These are phyloP conservation scores for Melospiza melodia DNA, from an alignment of 2,113 vertebrate genomes.

Conservation along the genomic window DNA sequence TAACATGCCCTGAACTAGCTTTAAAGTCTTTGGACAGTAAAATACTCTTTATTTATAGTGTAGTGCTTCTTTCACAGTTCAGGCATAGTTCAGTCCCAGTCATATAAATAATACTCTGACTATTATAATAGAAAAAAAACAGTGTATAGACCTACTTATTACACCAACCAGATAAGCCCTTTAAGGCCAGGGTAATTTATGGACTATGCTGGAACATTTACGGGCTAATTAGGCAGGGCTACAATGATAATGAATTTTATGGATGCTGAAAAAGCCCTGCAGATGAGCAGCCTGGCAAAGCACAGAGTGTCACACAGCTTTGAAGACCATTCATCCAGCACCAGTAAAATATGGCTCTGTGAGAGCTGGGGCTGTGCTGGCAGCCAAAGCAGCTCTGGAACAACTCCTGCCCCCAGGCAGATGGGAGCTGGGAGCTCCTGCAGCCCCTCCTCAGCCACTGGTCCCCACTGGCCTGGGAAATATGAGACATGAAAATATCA, in stretches of 20 bases:
- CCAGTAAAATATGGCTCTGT: not conserved
- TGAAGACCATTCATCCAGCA: not conserved
- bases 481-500: not conserved
- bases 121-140: not conserved
- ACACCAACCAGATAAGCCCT: constrained; percentile 10
- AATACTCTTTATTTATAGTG: constrained; percentile 26
- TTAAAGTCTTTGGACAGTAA: constrained; percentile 13
- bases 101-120: constrained; percentile 45
- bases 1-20: not conserved
- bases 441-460: not conserved
- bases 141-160: not conserved
- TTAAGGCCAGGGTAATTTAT: constrained; percentile 36
- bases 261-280: not conserved
- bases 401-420: not conserved
- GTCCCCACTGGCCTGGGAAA: not conserved
- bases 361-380: not conserved
- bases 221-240: constrained; percentile 34
- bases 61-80: constrained; percentile 41
- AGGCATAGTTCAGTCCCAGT: constrained; percentile 44
- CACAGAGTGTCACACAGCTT: not conserved
- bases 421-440: not conserved
- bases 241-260: constrained; percentile 32
- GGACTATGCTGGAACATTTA: not conserved
- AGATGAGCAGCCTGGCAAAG: constrained; percentile 39
- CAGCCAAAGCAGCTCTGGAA: not conserved